Base-by-base conservation (phyloP, 2,888 invertebrate genomes). In the Eurytoma adleriae region DNA sequence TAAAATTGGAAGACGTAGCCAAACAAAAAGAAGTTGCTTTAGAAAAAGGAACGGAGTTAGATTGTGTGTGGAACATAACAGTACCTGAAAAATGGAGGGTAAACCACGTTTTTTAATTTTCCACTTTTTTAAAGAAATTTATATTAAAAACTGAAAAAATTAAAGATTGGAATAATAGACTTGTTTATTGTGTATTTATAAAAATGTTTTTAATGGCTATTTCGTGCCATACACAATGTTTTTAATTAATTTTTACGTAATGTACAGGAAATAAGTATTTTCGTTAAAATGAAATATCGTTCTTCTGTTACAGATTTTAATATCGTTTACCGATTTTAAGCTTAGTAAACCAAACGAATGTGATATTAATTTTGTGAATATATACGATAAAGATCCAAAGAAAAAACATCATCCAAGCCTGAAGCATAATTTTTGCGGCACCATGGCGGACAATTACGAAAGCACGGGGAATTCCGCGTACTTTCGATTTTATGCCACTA, bases 371-470 rank as follows among this genome's bases (percentile, higher is more conserved):
- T 96, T 95, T 88, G 92, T 96, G 83, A 95, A 96, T 88, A 92
- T 96, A 82, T 96, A 95, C 89, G 93, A 83, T 16, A 81, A 74
- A 74, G 82, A 84, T 74, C 56, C 83, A 66, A 30, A 81, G 81
- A 94, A 56, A 74, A n/a, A 30, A 24, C 94, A 95, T 85, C 92
- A 95, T 86, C 92, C 93, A 69, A 91, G 92, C 75, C 91, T 93
- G 81, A 86, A 94, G 76, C 94, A 93, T 84, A 94, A 94, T 89
- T 97, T 96, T 91, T 97, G 97, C 88, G 97, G 97, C 0, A 96
- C 96, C 5, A 95, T 96, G 30, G 96, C 97, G 0, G 97, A 97
- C 85, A 92, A 95, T 1, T 94, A 96, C 18, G 92, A 92, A 50
- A 94, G 96, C 0, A 92, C 92, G 7, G 92, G 93, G 3, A 95